Base-by-base conservation (phyloP, 2,888 invertebrate species). In the Acrocyrtus sp. region DNA sequence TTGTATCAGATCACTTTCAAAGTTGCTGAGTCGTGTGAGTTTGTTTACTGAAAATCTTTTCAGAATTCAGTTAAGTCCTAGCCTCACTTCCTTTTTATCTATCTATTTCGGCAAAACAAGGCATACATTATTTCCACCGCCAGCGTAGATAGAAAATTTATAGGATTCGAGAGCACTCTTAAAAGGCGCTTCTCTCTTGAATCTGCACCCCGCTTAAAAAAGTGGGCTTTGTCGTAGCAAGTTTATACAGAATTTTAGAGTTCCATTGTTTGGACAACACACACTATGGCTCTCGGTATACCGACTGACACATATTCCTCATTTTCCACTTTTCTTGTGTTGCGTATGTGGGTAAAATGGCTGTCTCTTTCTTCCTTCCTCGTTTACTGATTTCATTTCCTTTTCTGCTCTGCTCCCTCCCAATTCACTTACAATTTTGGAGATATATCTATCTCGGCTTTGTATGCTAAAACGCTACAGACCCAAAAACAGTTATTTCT, bases 361-460 rank as follows among this genome's bases (percentile, higher is more conserved):
- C n/a, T n/a, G n/a, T n/a, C n/a, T n/a, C n/a, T n/a, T n/a, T n/a
- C n/a, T n/a, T n/a, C n/a, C n/a, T n/a, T n/a, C n/a, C n/a, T n/a
- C n/a, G n/a, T n/a, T n/a, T n/a, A n/a, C n/a, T n/a, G n/a, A n/a
- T n/a, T n/a, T n/a, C n/a, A 22, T 47, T 17, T 17, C 6, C 21
- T 34, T 56, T 47, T 24, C 22, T 12, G 39, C 45, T 66, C 39
- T 22, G 19, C 48, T 48, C 27, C 22, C 56, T 26, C 10, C 56
- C 66, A 57, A 66, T 57, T 66, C 57, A 41, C 27, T 66, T 66
- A 27, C n/a, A n/a, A n/a, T n/a, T n/a, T n/a, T n/a, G n/a, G n/a
- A n/a, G n/a, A n/a, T n/a, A n/a, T n/a, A n/a, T n/a, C n/a, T n/a
- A n/a, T n/a, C n/a, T n/a, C n/a, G n/a, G n/a, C n/a, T n/a, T n/a